Evolutionary conservation across 2,888 invertebrate species (phyloP).

Genomic region (Drosophila anomalata): DNA sequence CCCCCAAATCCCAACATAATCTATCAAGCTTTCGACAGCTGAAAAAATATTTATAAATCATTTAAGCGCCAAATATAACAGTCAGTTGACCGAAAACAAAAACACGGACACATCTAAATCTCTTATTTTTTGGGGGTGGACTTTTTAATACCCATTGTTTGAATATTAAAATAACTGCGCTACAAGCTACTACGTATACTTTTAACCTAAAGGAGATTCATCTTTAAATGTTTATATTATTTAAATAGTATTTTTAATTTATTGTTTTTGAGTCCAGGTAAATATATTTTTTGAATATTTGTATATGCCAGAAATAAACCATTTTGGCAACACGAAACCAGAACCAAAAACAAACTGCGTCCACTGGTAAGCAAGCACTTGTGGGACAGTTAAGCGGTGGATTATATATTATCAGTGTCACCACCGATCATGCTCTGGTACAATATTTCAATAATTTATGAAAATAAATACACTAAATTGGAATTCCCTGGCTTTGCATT

Average conservation of each 20-base stretch:
- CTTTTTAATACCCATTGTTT: neutral
- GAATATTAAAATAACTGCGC: too few relatives aligned
- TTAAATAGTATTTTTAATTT: too few relatives aligned
- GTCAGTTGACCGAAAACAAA: slow-evolving; percentile 20
- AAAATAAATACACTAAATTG: slow-evolving; percentile 51
- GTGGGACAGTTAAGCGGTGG: slow-evolving; percentile 45
- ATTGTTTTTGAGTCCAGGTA: neutral
- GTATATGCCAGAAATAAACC: slow-evolving; percentile 9
- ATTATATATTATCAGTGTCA: slow-evolving; percentile 48
- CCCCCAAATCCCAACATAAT: slow-evolving; percentile 27
- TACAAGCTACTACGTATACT: too few relatives aligned
- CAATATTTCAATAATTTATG: slow-evolving; percentile 46
- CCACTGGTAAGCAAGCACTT: slow-evolving; percentile 35
- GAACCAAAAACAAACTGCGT: slow-evolving; percentile 18
- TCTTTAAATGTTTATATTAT: too few relatives aligned
- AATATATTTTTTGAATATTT: slow-evolving; percentile 29
- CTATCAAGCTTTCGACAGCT: slow-evolving; percentile 33
- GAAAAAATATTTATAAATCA: slow-evolving; percentile 49
- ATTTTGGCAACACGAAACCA: slow-evolving; percentile 10
- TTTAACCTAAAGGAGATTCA: too few relatives aligned
- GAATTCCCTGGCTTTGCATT: slow-evolving; percentile 23
- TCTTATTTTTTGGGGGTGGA: neutral
- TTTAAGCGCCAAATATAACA: slow-evolving; percentile 46
- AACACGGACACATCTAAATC: slow-evolving; percentile 1
- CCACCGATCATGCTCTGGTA: slow-evolving; percentile 13